Base-by-base conservation (phyloP, 2,113 vertebrate species). In the Nannospalax galili region DNA sequence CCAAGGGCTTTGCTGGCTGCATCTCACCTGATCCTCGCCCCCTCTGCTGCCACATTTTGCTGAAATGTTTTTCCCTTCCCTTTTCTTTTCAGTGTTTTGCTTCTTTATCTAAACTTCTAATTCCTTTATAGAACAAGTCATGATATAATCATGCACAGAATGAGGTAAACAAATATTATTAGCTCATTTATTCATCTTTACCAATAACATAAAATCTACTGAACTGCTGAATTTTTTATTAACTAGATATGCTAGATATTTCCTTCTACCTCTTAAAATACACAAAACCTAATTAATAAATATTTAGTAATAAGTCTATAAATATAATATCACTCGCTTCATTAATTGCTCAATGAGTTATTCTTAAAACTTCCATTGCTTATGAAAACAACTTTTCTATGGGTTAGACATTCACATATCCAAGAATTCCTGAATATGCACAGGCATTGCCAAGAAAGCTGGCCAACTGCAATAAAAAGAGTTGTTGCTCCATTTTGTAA, bases 1-100 rank as follows among this genome's bases (percentile, higher is more conserved):
- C 16, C 1, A 7, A 5, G 8, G 22, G 8, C 8, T 56, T 3
- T 9, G 56, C 6, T 28, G 70, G 35, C n/a, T 4, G 4, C 2
- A 20, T 48, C 48, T 30, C 9, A 20, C 37, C 67, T 16, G 0
- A 1, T 3, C 26, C 65, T 26, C 2, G 0, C 67, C 56, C 19
- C 35, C 19, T 52, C 42, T 1, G 28, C 56, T n/a, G 52, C 32
- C 11, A 14, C 42, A 35, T 73, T 52, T 28, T 22, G 24, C 11
- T 3, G 6, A 1, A 6, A 30, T 6, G 26, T 22, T 19, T 1
- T 30, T 37, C 48, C 24, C 40, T 24, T 52, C 64, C 45, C 17
- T 37, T 69, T 62, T 15, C 9, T 42, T 75, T 70, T 72, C 58
- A 24, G 40, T 16, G 20, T 62, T 56, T 88, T 64, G 4, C 79